These are phyloP conservation scores for Antheraea yamamai DNA, from an alignment of 2,888 invertebrate genomes.

Conservation along the genomic window DNA sequence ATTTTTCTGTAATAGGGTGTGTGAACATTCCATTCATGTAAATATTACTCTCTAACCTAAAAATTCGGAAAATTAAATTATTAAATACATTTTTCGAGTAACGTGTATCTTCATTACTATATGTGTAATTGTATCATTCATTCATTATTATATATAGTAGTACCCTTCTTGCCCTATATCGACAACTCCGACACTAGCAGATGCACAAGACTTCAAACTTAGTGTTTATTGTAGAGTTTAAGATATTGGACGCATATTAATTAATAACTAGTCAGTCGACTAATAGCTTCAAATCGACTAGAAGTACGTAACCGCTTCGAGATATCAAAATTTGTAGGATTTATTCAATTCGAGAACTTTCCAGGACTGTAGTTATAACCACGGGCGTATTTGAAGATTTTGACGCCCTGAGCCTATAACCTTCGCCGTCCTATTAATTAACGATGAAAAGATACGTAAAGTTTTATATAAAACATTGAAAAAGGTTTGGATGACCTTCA, in stretches of 20 bases:
- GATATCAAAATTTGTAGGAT: conserved; percentile 19
- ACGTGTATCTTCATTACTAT: conserved; percentile 3
- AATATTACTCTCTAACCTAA: conserved; percentile 20
- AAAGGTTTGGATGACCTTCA: too few species aligned
- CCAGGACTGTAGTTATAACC: not conserved
- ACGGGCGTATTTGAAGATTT: not conserved
- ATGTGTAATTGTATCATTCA: not conserved
- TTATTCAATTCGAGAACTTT: not conserved
- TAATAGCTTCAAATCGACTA: conserved; percentile 45
- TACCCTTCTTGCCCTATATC: conserved; percentile 58
- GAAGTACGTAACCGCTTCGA: conserved; percentile 42
- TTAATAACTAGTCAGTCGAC: conserved; percentile 62
- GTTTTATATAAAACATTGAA: too few species aligned
- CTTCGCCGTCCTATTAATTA: too few species aligned
- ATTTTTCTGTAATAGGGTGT: not conserved
- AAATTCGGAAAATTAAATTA: not conserved
- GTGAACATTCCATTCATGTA: conserved; percentile 32
- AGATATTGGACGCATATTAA: conserved; percentile 40
- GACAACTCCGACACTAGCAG: conserved; percentile 43
- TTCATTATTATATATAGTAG: conserved; percentile 3
- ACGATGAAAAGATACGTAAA: too few species aligned
- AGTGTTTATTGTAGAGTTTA: conserved; percentile 53
- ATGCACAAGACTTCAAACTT: conserved; percentile 66
- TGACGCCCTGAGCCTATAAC: too few species aligned
- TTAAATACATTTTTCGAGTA: not conserved